Evolutionary conservation across 2,113 vertebrate genomes (phyloP).

Genomic region (Meles meles): DNA sequence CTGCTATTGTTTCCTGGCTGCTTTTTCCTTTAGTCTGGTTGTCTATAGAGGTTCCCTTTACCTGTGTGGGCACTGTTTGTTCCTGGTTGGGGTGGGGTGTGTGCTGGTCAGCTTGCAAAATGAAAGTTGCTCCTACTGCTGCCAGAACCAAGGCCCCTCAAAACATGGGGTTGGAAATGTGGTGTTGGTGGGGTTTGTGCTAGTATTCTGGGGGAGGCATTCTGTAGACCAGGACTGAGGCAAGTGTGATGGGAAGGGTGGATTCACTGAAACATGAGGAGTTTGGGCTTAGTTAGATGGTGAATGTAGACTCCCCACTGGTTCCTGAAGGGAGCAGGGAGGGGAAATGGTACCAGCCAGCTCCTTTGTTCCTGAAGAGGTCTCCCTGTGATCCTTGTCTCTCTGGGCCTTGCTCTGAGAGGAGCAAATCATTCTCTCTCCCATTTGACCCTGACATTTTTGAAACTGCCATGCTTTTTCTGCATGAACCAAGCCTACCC

Average conservation of each 20-base stretch:
- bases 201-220: neutral
- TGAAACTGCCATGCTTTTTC: neutral
- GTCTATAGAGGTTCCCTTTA: neutral
- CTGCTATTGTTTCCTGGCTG: neutral
- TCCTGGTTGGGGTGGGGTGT: neutral
- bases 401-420: neutral
- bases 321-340: neutral
- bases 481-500: neutral
- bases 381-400: neutral
- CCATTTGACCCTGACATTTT: neutral
- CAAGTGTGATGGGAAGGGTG: neutral
- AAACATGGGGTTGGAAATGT: neutral
- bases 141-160: neutral
- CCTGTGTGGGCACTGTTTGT: neutral
- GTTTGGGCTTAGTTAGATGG: neutral
- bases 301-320: neutral
- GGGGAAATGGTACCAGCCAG: neutral
- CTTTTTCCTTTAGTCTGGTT: neutral
- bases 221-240: neutral
- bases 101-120: neutral
- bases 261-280: neutral
- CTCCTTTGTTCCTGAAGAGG: neutral
- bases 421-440: neutral
- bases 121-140: neutral
- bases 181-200: neutral